Evolutionary conservation across 2,113 vertebrate species (phyloP).

Genomic region (Greenwoodochromis staneri): DNA sequence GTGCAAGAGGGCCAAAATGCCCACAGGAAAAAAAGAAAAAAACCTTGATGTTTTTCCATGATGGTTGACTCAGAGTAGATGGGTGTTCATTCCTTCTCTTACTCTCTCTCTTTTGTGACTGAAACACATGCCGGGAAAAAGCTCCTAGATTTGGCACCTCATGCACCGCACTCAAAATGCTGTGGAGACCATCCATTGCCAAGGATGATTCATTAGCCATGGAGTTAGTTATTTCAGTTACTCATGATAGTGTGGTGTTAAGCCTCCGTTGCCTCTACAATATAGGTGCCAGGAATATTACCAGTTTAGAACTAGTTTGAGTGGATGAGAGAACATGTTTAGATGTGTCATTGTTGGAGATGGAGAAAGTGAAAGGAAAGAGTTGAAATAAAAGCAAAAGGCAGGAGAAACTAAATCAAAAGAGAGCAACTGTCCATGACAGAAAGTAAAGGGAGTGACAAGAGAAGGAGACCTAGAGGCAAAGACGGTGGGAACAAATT

Average conservation of each 20-base stretch:
- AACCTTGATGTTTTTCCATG: constrained; percentile 26
- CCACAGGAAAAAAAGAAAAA: neutral
- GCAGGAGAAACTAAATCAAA: neutral
- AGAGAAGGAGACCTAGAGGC: neutral
- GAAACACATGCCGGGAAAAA: constrained; percentile 51
- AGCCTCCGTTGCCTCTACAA: neutral
- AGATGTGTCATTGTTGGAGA: neutral
- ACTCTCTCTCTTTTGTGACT: neutral
- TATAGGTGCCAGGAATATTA: constrained; percentile 10
- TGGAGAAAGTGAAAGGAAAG: neutral
- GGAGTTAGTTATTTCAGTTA: constrained; percentile 48
- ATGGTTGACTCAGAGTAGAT: constrained; percentile 42
- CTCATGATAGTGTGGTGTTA: constrained; percentile 20
- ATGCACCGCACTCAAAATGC: neutral
- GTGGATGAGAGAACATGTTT: neutral
- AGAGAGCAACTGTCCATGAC: neutral
- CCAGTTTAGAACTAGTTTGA: neutral
- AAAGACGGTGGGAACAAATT: neutral
- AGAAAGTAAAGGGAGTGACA: neutral
- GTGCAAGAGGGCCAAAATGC: constrained; percentile 9
- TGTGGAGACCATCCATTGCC: constrained; percentile 12
- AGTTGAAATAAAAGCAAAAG: neutral
- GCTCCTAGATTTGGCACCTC: constrained; percentile 33
- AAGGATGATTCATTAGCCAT: constrained; percentile 47
- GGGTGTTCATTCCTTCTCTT: neutral